These are phyloP conservation scores for Kuschelorhynchus macadamiae DNA, from an alignment of 2,888 invertebrate species.

Conservation along the genomic window DNA sequence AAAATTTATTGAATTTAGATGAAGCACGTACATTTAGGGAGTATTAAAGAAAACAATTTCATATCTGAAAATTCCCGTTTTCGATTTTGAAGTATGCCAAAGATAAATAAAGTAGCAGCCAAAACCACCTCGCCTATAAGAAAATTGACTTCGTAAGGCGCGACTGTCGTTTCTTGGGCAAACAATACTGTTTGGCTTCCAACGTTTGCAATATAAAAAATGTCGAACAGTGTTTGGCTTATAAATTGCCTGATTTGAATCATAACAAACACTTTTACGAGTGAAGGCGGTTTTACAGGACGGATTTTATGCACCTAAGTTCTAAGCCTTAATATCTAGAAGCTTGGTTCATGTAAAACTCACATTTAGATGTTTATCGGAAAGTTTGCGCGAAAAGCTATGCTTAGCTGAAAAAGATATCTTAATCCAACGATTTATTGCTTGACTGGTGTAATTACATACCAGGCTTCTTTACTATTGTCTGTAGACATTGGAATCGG, in stretches of 20 bases:
- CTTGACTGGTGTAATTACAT: slow-evolving; percentile 29
- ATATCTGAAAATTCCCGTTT: no score
- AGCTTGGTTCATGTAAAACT: slow-evolving; percentile 32
- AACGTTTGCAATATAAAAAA: slow-evolving; percentile 48
- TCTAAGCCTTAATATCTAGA: slow-evolving; percentile 11
- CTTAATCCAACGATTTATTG: slow-evolving; percentile 27
- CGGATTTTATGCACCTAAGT: slow-evolving; percentile 38
- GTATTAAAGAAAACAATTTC: no score
- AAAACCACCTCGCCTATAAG: slow-evolving; percentile 8
- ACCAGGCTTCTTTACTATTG: slow-evolving; percentile 16
- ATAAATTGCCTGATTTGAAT: slow-evolving; percentile 61
- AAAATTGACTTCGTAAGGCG: slow-evolving; percentile 31
- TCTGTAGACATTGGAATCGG: slow-evolving; percentile 3
- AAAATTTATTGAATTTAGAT: no score
- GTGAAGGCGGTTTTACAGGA: slow-evolving; percentile 22
- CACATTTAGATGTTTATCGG: slow-evolving; percentile 35
- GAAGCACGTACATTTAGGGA: no score
- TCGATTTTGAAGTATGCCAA: no score
- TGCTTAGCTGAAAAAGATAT: slow-evolving; percentile 15
- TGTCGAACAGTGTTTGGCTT: slow-evolving; percentile 58
- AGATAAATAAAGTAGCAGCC: neutral
- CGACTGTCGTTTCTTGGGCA: slow-evolving; percentile 24
- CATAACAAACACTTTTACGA: slow-evolving; percentile 58
- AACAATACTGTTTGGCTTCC: slow-evolving; percentile 46
- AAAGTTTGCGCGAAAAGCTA: slow-evolving; percentile 23